Evolutionary conservation across 2,797 vertebrate species (phyloP).

Genomic region (Anabacerthia variegaticeps): DNA sequence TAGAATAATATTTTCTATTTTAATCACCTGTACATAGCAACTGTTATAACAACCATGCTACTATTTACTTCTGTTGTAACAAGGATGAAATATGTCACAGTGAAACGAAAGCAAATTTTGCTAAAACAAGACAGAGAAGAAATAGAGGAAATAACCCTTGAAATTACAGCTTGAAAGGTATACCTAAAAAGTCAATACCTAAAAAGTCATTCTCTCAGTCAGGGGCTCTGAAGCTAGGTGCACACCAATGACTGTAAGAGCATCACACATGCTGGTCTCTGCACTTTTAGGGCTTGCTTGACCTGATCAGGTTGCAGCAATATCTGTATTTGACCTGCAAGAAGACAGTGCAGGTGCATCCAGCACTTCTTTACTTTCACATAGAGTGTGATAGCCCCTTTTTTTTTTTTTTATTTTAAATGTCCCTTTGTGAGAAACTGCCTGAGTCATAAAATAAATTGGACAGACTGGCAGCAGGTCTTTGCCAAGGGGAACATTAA

Average conservation of each 20-base stretch:
- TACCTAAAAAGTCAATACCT: neutral
- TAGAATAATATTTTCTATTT: conserved; percentile 36
- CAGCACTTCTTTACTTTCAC: neutral
- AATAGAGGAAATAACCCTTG: neutral
- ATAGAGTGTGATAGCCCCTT: neutral
- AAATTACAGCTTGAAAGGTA: neutral
- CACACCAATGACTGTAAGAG: neutral
- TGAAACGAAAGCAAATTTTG: neutral
- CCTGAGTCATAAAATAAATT: neutral
- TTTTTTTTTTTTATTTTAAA: neutral
- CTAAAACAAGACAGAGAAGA: neutral
- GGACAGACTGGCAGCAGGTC: neutral
- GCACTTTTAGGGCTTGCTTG: neutral
- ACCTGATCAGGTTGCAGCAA: neutral
- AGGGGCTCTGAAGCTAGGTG: neutral
- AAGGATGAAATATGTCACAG: neutral
- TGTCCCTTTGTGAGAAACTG: neutral
- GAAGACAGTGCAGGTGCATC: neutral
- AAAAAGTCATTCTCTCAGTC: neutral
- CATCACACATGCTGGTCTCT: neutral
- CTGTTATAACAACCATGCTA: neutral
- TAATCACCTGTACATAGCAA: neutral
- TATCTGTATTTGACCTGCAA: neutral
- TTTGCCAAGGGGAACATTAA: neutral
- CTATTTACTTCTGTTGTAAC: neutral